These are phyloP conservation scores for Lophura nycthemera DNA, from an alignment of 2,113 vertebrate genomes.

Conservation along the genomic window DNA sequence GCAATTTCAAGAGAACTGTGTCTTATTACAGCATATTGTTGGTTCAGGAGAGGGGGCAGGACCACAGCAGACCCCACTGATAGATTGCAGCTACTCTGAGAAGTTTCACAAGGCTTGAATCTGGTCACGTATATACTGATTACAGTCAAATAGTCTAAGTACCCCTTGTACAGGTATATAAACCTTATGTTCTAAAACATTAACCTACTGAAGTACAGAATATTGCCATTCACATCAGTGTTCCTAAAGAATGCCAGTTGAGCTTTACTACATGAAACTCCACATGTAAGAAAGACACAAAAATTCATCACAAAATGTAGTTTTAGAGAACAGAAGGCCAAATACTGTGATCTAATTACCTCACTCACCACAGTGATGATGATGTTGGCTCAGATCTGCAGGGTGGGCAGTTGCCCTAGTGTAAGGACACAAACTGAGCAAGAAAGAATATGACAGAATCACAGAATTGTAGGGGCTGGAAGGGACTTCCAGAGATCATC, in stretches of 20 bases:
- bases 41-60: background rate
- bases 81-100: background rate
- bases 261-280: background rate
- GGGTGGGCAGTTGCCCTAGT: background rate
- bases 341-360: background rate
- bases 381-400: background rate
- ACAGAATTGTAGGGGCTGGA: too few species aligned
- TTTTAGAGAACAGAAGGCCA: background rate
- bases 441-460: background rate
- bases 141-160: background rate
- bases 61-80: rapidly evolving
- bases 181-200: background rate
- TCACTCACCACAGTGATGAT: background rate
- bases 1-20: background rate
- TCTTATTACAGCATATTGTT: background rate
- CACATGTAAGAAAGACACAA: background rate
- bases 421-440: background rate
- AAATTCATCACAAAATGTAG: background rate
- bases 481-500: too few species aligned
- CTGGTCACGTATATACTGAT: background rate
- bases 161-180: background rate
- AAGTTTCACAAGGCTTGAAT: background rate
- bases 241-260: background rate
- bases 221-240: background rate
- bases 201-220: background rate